These are phyloP conservation scores for Mya arenaria DNA, from an alignment of 1,140 invertebrate species.

Conservation along the genomic window DNA sequence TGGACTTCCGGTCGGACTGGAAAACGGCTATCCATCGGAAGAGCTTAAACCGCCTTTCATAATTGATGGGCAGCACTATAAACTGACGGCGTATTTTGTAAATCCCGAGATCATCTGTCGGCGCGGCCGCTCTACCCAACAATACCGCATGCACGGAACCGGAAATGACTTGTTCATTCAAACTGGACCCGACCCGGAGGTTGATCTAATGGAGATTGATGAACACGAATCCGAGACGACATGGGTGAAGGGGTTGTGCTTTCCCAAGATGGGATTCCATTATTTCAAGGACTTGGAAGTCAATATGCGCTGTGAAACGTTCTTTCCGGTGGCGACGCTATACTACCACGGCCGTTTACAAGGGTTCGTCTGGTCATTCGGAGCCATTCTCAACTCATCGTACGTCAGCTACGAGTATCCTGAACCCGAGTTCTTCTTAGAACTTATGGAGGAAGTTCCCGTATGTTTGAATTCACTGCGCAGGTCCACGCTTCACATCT, in stretches of 20 bases:
- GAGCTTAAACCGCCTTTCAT: background rate
- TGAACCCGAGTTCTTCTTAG: background rate
- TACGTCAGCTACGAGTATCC: conserved; percentile 2
- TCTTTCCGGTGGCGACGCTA: background rate
- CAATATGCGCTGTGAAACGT: background rate
- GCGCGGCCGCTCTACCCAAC: background rate
- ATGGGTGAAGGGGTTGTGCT: conserved; percentile 3
- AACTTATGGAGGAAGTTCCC: background rate
- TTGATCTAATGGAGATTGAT: background rate
- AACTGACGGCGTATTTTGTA: background rate
- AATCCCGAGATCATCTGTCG: background rate
- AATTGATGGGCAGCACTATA: background rate
- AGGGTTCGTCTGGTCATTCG: conserved; percentile 4
- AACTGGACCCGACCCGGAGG: background rate
- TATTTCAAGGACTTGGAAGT: conserved; percentile 4
- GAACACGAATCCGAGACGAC: background rate
- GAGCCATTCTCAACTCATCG: background rate
- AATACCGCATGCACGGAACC: background rate
- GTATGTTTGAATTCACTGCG: background rate
- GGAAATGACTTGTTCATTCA: conserved; percentile 7
- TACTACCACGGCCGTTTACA: background rate
- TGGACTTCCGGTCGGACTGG: background rate
- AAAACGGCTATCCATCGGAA: background rate
- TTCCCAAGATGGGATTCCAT: conserved; percentile 13
- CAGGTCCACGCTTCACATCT: background rate